Base-by-base conservation (phyloP, 2,888 invertebrate genomes). In the Bombyx huttoni region DNA sequence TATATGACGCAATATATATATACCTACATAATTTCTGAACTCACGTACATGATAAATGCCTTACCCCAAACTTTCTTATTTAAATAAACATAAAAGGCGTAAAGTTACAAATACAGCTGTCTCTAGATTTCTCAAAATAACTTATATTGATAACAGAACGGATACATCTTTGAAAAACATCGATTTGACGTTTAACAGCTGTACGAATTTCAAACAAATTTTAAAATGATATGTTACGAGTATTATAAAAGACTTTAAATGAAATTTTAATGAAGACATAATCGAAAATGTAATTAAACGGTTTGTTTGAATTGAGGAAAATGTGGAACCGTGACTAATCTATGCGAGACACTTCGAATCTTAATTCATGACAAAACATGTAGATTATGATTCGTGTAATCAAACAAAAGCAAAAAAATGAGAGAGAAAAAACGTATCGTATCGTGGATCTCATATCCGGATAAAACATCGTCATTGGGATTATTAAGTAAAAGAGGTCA, bases 161-260 rank as follows among this genome's bases (percentile, higher is more conserved):
- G 51, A 60, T 60, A 63, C 58, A 62, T 63, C 61, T 60, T 65
- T 65, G 56, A 65, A 65, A 48, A 46, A 69, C 58, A 65, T 68
- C 59, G 60, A 61, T 57, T 62, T 60, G 57, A 58, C 66, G 66
- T 63, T 65, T 61, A 70, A 68, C 75, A 73, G 68, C 58, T 63
- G 79, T 61, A 52, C 57, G 60, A 69, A 75, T 66, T 78, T 74
- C 73, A 68, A 78, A 74, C 69, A 69, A 62, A 64, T 71, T 65
- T 53, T 61, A 63, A 67, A 67, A 40, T 3, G 40, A 40, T 40
- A 40, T 40, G 40, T 40, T 40, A 40, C 7, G n/a, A n/a, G n/a
- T n/a, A n/a, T n/a, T n/a, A n/a, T 40, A 40, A 10, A 40, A 40
- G 1, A 40, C 40, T 40, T 7, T 12, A 40, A 40, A 12, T 40